phyloP scores from a whole-genome alignment of 2,797 vertebrate genomes.

The Xenops minutus region DNA sequence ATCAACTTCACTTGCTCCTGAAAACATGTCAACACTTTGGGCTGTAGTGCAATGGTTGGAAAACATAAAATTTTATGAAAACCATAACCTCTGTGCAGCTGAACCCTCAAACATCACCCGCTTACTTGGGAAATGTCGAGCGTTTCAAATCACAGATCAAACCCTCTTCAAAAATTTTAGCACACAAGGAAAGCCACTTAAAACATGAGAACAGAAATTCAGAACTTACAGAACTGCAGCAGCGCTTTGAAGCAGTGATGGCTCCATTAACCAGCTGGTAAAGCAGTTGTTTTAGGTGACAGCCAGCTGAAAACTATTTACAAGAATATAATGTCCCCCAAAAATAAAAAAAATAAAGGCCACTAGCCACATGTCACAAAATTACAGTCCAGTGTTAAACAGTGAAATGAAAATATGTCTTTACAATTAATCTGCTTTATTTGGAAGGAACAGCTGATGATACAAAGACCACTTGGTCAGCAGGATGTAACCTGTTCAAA shows the following conservation, averaged over 20 bases:
- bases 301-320: neutral
- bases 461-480: neutral
- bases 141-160: neutral
- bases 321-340: neutral
- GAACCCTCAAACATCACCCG: neutral
- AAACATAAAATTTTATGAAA: neutral
- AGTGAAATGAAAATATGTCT: neutral
- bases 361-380: neutral
- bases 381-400: neutral
- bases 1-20: neutral
- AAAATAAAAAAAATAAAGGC: neutral
- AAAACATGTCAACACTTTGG: neutral
- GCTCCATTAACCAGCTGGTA: neutral
- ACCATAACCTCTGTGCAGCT: neutral
- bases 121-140: neutral
- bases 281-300: neutral
- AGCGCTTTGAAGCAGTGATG: neutral
- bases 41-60: neutral
- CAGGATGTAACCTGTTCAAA: neutral
- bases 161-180: neutral
- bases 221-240: neutral
- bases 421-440: neutral
- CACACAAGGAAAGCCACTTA: neutral
- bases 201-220: neutral
- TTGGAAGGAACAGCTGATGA: neutral